Conservation (phyloP, 2,888 invertebrate species). For the Drosophila recens region DNA sequence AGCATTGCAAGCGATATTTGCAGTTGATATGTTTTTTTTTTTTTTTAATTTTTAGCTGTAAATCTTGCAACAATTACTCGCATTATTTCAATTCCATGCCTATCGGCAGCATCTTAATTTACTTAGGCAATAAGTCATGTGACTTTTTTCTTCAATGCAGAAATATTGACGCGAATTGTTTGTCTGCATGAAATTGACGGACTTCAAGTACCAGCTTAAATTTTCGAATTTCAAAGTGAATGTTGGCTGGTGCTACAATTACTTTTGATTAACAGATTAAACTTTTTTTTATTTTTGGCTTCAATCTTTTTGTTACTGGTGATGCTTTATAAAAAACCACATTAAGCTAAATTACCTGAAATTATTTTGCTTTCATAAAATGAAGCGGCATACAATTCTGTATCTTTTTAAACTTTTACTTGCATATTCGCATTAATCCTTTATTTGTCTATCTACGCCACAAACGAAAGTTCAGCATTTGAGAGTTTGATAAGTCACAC, state of each 20-base stretch:
- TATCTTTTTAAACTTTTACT: slow-evolving; percentile 28
- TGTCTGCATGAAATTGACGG: slow-evolving; percentile 57
- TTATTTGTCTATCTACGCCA: not conserved
- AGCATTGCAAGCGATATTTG: not conserved
- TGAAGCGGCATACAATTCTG: not conserved
- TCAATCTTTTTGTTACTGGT: slow-evolving; percentile 40
- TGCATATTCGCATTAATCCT: not conserved
- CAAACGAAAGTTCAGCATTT: not conserved
- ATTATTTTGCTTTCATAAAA: slow-evolving; percentile 64
- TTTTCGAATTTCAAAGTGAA: slow-evolving; percentile 72
- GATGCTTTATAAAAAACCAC: slow-evolving; percentile 59
- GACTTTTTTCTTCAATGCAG: slow-evolving; percentile 19
- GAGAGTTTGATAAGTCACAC: no score
- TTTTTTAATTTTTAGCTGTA: not conserved
- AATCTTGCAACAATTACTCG: slow-evolving; percentile 1
- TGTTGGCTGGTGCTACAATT: slow-evolving; percentile 63
- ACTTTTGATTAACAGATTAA: slow-evolving; percentile 59
- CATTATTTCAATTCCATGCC: not conserved
- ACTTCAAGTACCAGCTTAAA: slow-evolving; percentile 26
- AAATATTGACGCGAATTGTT: slow-evolving; percentile 47
- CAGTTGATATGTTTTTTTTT: not conserved
- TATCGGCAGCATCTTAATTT: not conserved
- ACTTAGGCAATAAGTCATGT: not conserved
- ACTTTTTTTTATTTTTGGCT: slow-evolving; percentile 7
- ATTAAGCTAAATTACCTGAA: slow-evolving; percentile 60